These are phyloP conservation scores for Buphagus erythrorhynchus DNA, from an alignment of 2,797 vertebrate genomes.

Conservation along the genomic window DNA sequence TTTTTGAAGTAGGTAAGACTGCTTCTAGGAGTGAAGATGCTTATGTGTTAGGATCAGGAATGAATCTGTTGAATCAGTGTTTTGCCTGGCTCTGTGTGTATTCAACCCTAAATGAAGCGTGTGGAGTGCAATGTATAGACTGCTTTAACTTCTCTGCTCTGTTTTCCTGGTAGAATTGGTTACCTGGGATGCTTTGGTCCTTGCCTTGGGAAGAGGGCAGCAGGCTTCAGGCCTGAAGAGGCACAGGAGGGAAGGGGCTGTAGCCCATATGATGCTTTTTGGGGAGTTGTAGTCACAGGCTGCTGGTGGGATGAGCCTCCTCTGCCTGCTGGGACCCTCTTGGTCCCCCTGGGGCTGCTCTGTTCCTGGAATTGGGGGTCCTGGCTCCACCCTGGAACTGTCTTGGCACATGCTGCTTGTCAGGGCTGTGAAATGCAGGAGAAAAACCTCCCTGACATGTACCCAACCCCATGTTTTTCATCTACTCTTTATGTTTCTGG, in stretches of 20 bases:
- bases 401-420: background rate
- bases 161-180: background rate
- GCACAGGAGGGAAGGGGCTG: background rate
- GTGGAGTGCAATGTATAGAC: background rate
- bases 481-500: background rate
- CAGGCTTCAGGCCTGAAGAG: background rate
- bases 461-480: rapidly evolving
- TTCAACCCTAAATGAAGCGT: background rate
- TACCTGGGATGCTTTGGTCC: background rate
- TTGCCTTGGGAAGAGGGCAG: background rate
- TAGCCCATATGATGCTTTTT: background rate
- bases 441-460: background rate
- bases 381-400: background rate
- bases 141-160: background rate
- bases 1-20: background rate
- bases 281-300: background rate
- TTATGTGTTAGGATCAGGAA: background rate
- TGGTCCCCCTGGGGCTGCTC: background rate
- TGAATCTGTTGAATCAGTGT: background rate
- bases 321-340: background rate
- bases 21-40: background rate
- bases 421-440: background rate
- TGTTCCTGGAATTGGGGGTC: rapidly evolving
- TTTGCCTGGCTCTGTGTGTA: background rate
- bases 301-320: background rate